Evolutionary conservation across 2,888 invertebrate genomes (phyloP), one percentile per base, ranked within the genome.

Genomic region (Cylloceria caligata): DNA sequence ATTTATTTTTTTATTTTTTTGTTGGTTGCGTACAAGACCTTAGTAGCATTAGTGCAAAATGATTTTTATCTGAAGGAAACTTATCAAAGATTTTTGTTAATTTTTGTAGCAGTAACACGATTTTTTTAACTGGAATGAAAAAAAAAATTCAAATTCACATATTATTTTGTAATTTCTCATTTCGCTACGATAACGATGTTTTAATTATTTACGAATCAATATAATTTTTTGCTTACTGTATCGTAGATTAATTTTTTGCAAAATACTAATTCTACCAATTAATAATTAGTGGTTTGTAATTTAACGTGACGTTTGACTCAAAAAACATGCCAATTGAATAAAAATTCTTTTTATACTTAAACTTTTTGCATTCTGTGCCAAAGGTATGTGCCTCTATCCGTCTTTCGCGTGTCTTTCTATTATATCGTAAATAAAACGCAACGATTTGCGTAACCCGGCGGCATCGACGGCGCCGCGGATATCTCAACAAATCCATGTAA

Each of bases 371-470:
- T 45, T 36, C 36, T 4, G 21, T n/a, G 21, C 52, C 24, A 1
- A 5, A 11, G 21, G 36, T 57, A 27, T 11, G 9, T 49, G 36
- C 39, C 24, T 39, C 36, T 52, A n/a, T n/a, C 39, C 45, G 24
- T 24, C 49, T 71, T 42, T 24, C 34, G n/a, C n/a, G 27, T 34
- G 55, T 42, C 16, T 34, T 36, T 3, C 45, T 47, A 16, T 47
- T 49, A 52, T 30, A 39, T n/a, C 19, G 65, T 62, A 71, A 82
- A 72, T 76, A 62, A 39, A 79, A 82, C 47, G 62, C 72, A 45
- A 82, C 60, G 71, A 68, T 82, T 82, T 82, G 82, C 82, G 82
- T 79, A 82, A 82, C 52, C 5, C 57, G 30, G 67, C 49, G 60
- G 75, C n/a, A n/a, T n/a, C n/a, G n/a, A n/a, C 52, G 62, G 78